These are phyloP conservation scores for Carcina quercana DNA, from an alignment of 2,888 invertebrate genomes.

Conservation along the genomic window DNA sequence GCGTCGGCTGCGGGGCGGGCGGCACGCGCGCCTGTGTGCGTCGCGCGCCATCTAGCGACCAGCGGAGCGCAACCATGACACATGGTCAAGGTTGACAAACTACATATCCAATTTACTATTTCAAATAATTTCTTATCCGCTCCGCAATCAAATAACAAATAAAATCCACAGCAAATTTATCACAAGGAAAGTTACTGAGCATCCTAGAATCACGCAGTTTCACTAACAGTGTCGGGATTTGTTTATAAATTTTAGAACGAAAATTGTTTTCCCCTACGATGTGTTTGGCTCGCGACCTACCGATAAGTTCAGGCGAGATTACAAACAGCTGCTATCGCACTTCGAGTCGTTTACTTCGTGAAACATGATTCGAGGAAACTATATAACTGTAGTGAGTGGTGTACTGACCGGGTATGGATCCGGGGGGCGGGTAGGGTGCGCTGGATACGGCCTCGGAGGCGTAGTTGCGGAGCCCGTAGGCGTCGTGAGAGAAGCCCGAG, in stretches of 20 bases:
- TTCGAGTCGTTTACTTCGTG: slow-evolving; percentile 30
- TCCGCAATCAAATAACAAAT: slow-evolving; percentile 17
- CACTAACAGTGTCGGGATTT: slow-evolving; percentile 25
- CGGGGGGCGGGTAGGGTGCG: slow-evolving; percentile 86
- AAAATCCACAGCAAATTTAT: no score
- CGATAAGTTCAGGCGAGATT: slow-evolving; percentile 59
- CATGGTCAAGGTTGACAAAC: slow-evolving; percentile 68
- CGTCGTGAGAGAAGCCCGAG: slow-evolving; percentile 81
- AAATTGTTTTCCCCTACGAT: slow-evolving; percentile 47
- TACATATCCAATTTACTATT: slow-evolving; percentile 44
- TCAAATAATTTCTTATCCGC: slow-evolving; percentile 34
- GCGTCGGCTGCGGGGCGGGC: no score
- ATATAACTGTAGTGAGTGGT: slow-evolving; percentile 21
- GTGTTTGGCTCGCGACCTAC: slow-evolving; percentile 36
- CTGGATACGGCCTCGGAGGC: slow-evolving; percentile 82
- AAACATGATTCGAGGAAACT: slow-evolving; percentile 43
- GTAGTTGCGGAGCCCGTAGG: slow-evolving; percentile 85
- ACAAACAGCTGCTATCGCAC: slow-evolving; percentile 41
- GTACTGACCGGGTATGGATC: slow-evolving; percentile 76
- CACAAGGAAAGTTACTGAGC: slow-evolving; percentile 13
- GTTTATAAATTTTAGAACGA: slow-evolving; percentile 53
- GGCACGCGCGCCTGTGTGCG: slow-evolving; percentile 33
- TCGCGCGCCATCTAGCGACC: slow-evolving; percentile 55
- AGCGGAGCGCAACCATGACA: slow-evolving; percentile 30
- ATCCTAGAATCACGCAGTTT: slow-evolving; percentile 18